Evolutionary conservation across 2,113 vertebrate genomes (phyloP).

Genomic region (Rattus norvegicus): DNA sequence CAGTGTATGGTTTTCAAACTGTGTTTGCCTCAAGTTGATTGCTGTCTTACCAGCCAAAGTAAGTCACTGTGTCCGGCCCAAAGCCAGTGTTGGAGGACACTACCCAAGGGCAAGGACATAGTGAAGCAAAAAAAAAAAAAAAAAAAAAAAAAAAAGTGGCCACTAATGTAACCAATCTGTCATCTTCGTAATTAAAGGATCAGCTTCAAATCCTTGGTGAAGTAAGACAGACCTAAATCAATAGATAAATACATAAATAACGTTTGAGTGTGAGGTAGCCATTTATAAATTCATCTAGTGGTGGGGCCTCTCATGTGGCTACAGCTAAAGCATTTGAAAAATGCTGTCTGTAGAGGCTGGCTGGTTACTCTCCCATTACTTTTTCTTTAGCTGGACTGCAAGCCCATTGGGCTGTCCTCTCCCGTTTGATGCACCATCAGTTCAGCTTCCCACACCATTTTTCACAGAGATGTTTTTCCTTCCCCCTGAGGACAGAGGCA

Average conservation of each 20-base stretch:
- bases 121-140: background rate
- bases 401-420: conserved; percentile 47
- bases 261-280: background rate
- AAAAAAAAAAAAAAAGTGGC: background rate
- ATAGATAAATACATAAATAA: conserved; percentile 5
- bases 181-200: background rate
- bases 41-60: background rate
- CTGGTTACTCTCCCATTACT: background rate
- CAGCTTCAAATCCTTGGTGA: background rate
- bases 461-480: conserved; percentile 61
- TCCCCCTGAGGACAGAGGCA: conserved; percentile 54
- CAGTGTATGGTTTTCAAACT: background rate
- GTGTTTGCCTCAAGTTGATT: background rate
- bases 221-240: background rate
- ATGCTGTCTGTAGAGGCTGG: background rate
- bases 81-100: background rate
- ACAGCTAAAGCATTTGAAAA: background rate
- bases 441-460: conserved; percentile 62
- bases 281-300: background rate
- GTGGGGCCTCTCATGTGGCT: background rate
- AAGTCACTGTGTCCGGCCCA: background rate
- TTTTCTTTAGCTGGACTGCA: background rate
- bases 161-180: background rate
- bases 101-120: background rate
- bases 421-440: conserved; percentile 53